phyloP scores from a whole-genome alignment of 1,140 invertebrate species.

The Ostrea denselamellosa region DNA sequence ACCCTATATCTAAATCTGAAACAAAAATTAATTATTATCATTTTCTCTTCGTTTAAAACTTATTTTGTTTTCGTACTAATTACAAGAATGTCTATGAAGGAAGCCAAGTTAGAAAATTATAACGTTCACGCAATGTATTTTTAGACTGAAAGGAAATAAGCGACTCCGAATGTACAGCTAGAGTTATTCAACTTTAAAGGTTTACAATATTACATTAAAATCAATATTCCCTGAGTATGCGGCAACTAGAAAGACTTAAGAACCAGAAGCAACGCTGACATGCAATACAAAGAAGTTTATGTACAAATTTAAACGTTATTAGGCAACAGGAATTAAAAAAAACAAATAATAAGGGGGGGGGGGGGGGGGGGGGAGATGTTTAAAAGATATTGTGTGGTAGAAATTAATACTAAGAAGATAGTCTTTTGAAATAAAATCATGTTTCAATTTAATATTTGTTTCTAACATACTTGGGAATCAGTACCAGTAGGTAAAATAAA shows the following conservation, averaged over 20 bases:
- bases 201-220: neutral
- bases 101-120: no score
- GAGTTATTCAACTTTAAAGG: neutral
- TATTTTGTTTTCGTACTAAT: no score
- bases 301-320: neutral
- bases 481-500: neutral
- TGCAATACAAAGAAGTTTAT: neutral
- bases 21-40: no score
- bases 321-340: neutral
- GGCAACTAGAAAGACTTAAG: neutral
- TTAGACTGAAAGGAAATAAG: no score
- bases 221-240: conserved; percentile 20
- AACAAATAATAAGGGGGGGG: no score
- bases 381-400: no score
- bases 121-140: no score
- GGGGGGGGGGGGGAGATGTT: no score
- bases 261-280: neutral
- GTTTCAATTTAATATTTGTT: neutral
- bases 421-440: neutral
- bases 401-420: neutral
- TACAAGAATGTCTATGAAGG: no score
- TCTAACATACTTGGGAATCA: neutral
- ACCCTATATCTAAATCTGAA: no score
- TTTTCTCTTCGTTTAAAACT: no score
- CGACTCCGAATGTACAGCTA: no score